phyloP scores from a whole-genome alignment of 2,113 vertebrate genomes.

The Aegithalos caudatus region DNA sequence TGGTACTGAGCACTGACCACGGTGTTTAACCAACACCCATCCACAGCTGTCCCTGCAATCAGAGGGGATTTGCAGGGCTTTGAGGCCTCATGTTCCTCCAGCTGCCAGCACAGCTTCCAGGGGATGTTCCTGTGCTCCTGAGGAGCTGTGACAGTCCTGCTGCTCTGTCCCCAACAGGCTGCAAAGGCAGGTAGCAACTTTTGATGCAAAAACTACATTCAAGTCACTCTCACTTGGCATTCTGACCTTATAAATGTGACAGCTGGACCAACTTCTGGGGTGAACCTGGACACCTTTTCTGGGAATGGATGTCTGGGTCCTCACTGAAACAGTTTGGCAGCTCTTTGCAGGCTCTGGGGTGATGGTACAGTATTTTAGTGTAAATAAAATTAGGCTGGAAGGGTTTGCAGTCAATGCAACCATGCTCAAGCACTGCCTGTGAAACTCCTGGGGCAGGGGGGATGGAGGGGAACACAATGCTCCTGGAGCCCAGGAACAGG shows the following conservation, averaged over 20 bases:
- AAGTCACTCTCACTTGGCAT: neutral
- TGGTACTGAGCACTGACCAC: neutral
- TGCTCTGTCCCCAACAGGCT: neutral
- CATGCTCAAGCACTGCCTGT: neutral
- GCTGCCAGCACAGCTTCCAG: neutral
- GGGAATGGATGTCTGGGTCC: neutral
- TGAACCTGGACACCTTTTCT: neutral
- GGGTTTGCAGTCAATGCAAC: neutral
- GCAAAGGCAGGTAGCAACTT: neutral
- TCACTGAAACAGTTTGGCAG: neutral
- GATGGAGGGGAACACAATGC: neutral
- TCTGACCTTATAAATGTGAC: neutral
- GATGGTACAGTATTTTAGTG: neutral
- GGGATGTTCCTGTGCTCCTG: neutral
- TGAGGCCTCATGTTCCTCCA: neutral
- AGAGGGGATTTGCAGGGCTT: neutral
- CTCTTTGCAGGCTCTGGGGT: neutral
- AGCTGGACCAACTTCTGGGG: neutral
- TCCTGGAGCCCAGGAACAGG: neutral
- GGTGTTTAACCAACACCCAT: too few relatives aligned
- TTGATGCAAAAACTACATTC: neutral
- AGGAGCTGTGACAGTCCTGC: neutral
- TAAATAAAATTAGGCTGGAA: neutral
- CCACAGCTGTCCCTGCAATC: neutral
- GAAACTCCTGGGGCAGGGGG: neutral